Percentiles rank a stretch among this genome's conserved stretches.
Conservation (phyloP, 2,113 vertebrate species). For the Ochotona curzoniae region DNA sequence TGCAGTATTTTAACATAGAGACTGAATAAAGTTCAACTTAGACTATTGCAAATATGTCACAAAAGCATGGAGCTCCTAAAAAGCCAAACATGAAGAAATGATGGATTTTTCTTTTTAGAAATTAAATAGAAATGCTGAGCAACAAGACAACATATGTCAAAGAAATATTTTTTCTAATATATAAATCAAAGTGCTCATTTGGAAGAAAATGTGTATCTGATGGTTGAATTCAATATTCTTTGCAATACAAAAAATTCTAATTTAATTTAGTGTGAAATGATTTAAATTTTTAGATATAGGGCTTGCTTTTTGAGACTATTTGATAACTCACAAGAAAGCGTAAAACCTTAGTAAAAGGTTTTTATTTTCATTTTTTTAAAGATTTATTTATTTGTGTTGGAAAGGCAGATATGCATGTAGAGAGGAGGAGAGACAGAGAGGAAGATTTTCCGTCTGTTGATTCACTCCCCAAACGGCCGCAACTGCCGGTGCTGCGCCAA, state of each 20-base stretch:
- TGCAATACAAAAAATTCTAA: background rate
- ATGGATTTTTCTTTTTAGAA: background rate
- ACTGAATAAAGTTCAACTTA: background rate
- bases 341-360: background rate
- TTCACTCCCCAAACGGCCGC: too few relatives aligned
- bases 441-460: too few relatives aligned
- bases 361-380: too few relatives aligned
- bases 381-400: too few relatives aligned
- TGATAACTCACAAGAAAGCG: background rate
- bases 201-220: background rate
- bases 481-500: too few relatives aligned
- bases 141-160: background rate
- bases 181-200: background rate
- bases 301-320: background rate
- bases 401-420: too few relatives aligned
- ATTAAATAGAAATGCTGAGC: background rate
- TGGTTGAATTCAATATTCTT: background rate
- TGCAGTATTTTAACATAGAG: background rate
- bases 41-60: background rate
- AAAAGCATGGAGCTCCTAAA: background rate
- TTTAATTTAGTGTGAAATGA: background rate
- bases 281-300: background rate
- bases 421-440: too few relatives aligned
- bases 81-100: background rate
- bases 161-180: background rate